Evolutionary conservation across 2,797 vertebrate genomes (phyloP).

Genomic region (Sebastes minor): DNA sequence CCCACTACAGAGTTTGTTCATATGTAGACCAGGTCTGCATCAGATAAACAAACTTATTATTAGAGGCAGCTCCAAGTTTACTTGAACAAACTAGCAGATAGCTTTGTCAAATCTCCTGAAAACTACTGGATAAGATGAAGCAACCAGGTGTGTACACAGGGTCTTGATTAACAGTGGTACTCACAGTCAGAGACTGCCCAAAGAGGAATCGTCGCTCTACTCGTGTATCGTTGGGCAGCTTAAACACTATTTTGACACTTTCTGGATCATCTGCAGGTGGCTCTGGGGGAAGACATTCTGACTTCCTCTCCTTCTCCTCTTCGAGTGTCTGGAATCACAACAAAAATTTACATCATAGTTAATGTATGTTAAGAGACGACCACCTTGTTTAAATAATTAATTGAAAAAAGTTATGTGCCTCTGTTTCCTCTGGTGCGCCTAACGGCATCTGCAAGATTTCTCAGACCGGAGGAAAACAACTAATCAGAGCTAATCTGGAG

Average conservation of each 20-base stretch:
- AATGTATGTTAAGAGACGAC: not conserved
- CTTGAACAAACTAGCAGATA: not conserved
- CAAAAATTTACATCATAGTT: not conserved
- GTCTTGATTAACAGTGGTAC: slow-evolving; percentile 19
- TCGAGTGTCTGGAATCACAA: slow-evolving; percentile 87
- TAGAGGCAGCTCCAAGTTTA: not conserved
- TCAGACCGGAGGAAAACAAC: no score
- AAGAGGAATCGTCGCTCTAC: slow-evolving; percentile 98
- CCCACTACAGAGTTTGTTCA: not conserved
- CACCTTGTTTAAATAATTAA: not conserved
- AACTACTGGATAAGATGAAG: not conserved
- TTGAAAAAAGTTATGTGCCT: no score
- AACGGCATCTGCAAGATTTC: no score
- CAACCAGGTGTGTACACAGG: not conserved
- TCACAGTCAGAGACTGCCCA: slow-evolving; percentile 94
- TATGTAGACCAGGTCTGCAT: not conserved
- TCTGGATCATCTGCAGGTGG: slow-evolving; percentile 94
- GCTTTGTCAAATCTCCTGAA: not conserved
- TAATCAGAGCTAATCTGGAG: no score
- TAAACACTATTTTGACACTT: slow-evolving; percentile 97
- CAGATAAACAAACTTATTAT: not conserved
- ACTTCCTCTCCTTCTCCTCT: slow-evolving; percentile 97
- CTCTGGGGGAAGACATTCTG: slow-evolving; percentile 94
- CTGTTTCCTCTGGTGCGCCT: no score
- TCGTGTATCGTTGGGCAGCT: slow-evolving; percentile 95